phyloP scores from a whole-genome alignment of 2,888 invertebrate genomes.

The Cantharis rufa region DNA sequence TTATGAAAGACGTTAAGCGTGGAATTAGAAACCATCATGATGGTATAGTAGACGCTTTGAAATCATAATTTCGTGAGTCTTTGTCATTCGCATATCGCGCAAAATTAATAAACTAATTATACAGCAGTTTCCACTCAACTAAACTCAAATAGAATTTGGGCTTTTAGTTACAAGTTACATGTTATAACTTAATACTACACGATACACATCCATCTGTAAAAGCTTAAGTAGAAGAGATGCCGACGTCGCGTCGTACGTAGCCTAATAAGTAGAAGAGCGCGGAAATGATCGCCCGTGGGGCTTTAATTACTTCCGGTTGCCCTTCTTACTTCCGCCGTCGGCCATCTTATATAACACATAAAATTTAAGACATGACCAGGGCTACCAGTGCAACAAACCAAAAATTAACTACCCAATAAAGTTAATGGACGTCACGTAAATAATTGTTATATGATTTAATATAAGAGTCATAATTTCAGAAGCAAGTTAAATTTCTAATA shows the following conservation, averaged over 20 bases:
- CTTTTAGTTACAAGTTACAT: slow-evolving; percentile 27
- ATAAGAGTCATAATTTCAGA: not conserved
- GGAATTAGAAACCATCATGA: slow-evolving; percentile 1
- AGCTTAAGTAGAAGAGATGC: slow-evolving; percentile 37
- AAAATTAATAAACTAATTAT: slow-evolving; percentile 29
- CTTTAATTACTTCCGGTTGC: slow-evolving; percentile 50
- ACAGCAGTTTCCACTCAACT: slow-evolving; percentile 30
- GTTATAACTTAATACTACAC: slow-evolving; percentile 25
- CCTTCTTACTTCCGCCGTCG: slow-evolving; percentile 33
- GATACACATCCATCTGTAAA: slow-evolving; percentile 28
- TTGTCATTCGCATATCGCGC: slow-evolving; percentile 22
- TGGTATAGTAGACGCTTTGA: slow-evolving; percentile 10
- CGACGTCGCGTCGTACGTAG: slow-evolving; percentile 15
- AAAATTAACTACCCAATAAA: slow-evolving; percentile 1
- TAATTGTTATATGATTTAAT: not conserved
- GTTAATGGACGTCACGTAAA: not conserved
- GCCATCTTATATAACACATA: slow-evolving; percentile 14
- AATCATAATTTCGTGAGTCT: slow-evolving; percentile 14
- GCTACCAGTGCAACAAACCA: not conserved
- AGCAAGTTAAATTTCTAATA: slow-evolving; percentile 22
- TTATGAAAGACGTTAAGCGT: not conserved
- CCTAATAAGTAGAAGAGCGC: slow-evolving; percentile 49
- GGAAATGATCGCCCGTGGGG: slow-evolving; percentile 52
- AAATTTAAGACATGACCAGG: not conserved
- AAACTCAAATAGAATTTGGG: slow-evolving; percentile 22